phyloP scores from a whole-genome alignment of 92 coral and sea anemone genomes.

The Bergia puertoricense region DNA sequence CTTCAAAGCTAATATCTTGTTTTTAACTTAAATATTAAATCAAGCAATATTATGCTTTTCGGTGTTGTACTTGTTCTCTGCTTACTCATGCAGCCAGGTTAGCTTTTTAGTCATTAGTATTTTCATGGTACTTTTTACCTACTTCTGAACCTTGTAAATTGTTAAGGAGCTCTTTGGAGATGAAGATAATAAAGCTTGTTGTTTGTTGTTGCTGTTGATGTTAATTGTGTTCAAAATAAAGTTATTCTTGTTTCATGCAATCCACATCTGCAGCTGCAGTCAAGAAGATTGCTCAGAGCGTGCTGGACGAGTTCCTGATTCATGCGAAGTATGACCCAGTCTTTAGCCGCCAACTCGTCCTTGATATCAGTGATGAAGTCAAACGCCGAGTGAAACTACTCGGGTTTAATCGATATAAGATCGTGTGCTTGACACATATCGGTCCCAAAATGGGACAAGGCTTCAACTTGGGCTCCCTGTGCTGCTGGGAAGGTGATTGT shows the following conservation, averaged over 20 bases:
- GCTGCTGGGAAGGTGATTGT: conserved; percentile 63
- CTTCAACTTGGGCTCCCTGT: conserved; percentile 60
- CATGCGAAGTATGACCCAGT: conserved; percentile 60
- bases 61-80: too few species aligned
- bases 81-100: too few species aligned
- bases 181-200: too few species aligned
- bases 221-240: too few species aligned
- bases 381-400: conserved; percentile 56
- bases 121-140: too few species aligned
- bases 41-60: too few species aligned
- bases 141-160: too few species aligned
- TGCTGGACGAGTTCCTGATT: conserved; percentile 41
- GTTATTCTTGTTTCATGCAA: neutral
- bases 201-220: too few species aligned
- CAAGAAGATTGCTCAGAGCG: conserved; percentile 38
- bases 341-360: conserved; percentile 63
- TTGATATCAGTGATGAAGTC: conserved; percentile 65
- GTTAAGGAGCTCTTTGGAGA: too few species aligned
- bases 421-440: conserved; percentile 71
- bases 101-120: too few species aligned
- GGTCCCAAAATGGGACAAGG: conserved; percentile 61
- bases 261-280: conserved; percentile 54
- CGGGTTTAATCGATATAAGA: conserved; percentile 78
- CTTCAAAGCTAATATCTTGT: too few species aligned
- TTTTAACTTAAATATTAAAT: too few species aligned